Conservation (phyloP, 2,888 invertebrate species). For the Eremobia ochroleuca region DNA sequence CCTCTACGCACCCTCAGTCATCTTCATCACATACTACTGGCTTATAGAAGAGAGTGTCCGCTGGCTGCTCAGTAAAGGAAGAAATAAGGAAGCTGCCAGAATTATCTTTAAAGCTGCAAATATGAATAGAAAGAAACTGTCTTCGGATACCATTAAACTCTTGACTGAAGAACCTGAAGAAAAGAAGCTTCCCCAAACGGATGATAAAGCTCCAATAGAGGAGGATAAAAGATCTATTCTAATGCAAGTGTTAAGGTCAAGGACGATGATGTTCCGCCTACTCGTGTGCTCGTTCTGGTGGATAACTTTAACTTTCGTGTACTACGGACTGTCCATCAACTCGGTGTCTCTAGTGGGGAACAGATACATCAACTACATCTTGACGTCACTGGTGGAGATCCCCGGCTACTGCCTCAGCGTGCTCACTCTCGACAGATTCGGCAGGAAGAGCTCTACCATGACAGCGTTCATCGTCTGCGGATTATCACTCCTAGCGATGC, state of each 20-base stretch:
- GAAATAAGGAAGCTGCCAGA: constrained; percentile 88
- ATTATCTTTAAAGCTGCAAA: constrained; percentile 89
- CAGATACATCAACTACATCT: constrained; percentile 94
- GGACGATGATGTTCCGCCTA: constrained; percentile 88
- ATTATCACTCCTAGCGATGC: constrained; percentile 89
- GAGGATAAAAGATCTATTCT: constrained; percentile 68
- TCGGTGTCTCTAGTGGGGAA: constrained; percentile 94
- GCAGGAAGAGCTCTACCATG: constrained; percentile 91
- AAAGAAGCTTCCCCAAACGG: constrained; percentile 35
- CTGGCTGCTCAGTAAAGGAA: constrained; percentile 93
- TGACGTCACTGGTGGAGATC: constrained; percentile 92
- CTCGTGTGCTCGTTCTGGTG: constrained; percentile 94
- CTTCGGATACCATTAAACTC: constrained; percentile 75
- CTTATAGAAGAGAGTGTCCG: constrained; percentile 92
- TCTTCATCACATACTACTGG: constrained; percentile 92
- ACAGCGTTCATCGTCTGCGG: constrained; percentile 91
- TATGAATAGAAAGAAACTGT: constrained; percentile 83
- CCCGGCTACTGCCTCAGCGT: constrained; percentile 92
- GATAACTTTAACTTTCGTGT: constrained; percentile 95
- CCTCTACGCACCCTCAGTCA: constrained; percentile 92
- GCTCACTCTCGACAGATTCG: constrained; percentile 90
- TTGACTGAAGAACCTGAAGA: constrained; percentile 66
- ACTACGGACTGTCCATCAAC: constrained; percentile 95
- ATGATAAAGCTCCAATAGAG: constrained; percentile 5
- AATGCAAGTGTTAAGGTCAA: constrained; percentile 88